A percentile compares a stretch with the other conserved stretches of the same genome.
Conservation (phyloP, 2,797 vertebrate genomes). For the Cirrhinus molitorella region DNA sequence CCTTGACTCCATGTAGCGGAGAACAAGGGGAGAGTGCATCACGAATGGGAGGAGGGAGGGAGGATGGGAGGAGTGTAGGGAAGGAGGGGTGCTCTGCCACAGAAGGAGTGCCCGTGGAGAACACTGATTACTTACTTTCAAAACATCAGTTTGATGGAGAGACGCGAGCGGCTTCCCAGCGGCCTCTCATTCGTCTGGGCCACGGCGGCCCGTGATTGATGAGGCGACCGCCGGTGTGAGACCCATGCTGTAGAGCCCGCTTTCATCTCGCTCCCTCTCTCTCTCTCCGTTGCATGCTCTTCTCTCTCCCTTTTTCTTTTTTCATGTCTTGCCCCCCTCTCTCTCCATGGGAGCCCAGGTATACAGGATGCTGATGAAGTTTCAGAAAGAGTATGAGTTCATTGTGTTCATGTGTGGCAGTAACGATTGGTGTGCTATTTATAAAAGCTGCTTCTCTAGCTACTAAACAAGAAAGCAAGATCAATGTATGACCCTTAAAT, state of each 20-base stretch:
- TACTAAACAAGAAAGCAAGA: not conserved
- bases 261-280: constrained; percentile 23
- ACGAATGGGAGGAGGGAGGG: constrained; percentile 18
- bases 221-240: constrained; percentile 54
- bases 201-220: constrained; percentile 62
- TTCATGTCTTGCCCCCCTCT: not conserved
- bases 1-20: constrained; percentile 52
- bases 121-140: constrained; percentile 75
- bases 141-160: constrained; percentile 73
- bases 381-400: constrained; percentile 42
- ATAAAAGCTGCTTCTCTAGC: not conserved
- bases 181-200: constrained; percentile 65
- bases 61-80: constrained; percentile 23
- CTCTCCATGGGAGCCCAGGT: constrained; percentile 33
- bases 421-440: not conserved
- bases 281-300: not conserved
- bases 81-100: constrained; percentile 51
- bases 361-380: constrained; percentile 57
- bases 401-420: constrained; percentile 8
- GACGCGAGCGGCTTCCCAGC: constrained; percentile 64
- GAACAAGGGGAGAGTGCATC: constrained; percentile 38
- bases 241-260: constrained; percentile 39
- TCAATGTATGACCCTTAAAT: too few relatives aligned
- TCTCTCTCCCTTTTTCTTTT: not conserved
- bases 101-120: constrained; percentile 69